Conservation (phyloP, 2,113 vertebrate genomes). For the Synchiropus splendidus region DNA sequence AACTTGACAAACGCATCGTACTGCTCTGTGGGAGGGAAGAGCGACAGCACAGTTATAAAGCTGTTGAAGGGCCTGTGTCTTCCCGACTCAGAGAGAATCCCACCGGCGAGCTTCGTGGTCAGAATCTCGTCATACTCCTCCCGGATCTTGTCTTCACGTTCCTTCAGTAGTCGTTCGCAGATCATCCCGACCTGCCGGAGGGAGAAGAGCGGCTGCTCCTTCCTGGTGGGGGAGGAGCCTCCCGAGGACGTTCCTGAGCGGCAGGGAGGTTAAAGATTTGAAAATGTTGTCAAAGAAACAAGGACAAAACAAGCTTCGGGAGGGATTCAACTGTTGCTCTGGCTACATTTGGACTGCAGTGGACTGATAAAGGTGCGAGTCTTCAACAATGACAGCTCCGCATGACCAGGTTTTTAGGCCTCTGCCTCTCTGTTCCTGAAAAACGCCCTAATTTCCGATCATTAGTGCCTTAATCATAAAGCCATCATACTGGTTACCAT, state of each 20-base stretch:
- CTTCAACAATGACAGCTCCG: too few relatives aligned
- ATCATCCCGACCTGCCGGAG: conserved; percentile 97
- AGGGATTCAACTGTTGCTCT: too few relatives aligned
- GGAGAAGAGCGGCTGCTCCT: conserved; percentile 96
- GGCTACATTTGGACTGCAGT: too few relatives aligned
- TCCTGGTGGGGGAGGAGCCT: conserved; percentile 80
- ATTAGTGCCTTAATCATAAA: too few relatives aligned
- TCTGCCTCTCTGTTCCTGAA: too few relatives aligned
- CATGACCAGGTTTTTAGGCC: too few relatives aligned
- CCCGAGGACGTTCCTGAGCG: conserved; percentile 74
- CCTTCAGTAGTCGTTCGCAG: conserved; percentile 96
- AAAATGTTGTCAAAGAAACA: too few relatives aligned
- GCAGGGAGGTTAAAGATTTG: too few relatives aligned
- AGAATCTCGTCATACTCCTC: conserved; percentile 97
- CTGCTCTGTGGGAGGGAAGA: conserved; percentile 73
- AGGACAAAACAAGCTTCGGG: too few relatives aligned
- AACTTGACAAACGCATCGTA: conserved; percentile 99
- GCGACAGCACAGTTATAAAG: not conserved
- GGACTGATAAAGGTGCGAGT: too few relatives aligned
- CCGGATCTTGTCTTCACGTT: conserved; percentile 93
- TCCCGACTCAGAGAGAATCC: not conserved
- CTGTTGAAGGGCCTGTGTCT: not conserved
- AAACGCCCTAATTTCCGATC: too few relatives aligned
- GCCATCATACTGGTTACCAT: too few relatives aligned
- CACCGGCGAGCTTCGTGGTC: conserved; percentile 94